Evolutionary conservation across 2,113 vertebrate genomes (phyloP), one percentile per base, ranked within the genome.

Genomic region (Lasiurus borealis): DNA sequence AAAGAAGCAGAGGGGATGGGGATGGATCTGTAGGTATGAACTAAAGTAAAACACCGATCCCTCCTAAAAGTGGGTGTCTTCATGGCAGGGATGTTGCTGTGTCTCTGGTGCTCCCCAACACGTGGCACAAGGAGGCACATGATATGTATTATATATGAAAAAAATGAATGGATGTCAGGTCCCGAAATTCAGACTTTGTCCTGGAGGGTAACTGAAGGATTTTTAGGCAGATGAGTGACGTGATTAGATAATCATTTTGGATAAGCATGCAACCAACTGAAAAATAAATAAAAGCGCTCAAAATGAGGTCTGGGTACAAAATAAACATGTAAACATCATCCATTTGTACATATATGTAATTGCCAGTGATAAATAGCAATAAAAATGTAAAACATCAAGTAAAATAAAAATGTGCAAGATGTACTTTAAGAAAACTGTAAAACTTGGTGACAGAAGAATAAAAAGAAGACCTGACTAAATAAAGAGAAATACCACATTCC

Each of bases 401-500:
- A 93, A 95, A 94, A 88, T 68, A 93, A 93, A 27, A 92, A 52
- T 73, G 34, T 93, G 44, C 2, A 88, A 64, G 16, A 94, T 62
- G 12, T 34, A 73, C 10, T 25, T 78, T 86, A 46, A 92, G 62
- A 88, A 96, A 83, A 73, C 0, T 31, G 29, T 69, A 87, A 85
- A 81, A 72, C 31, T 88, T 48, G 15, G 52, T 76, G 23, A 59
- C 72, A 82, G 40, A 90, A 81, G 40, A 92, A 36, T 54, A 27
- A 82, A 91, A 92, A 82, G 69, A 93, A 83, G 23, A 48, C 50
- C 88, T 82, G 73, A 84, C 54, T 85, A 85, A 94, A 57, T 75
- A 75, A 96, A 86, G 75, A 88, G 62, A 90, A 89, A 75, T 44
- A 72, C 44, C 46, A 68, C 44, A 40, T 93, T 85, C 29, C 73